phyloP scores from a whole-genome alignment of 2,888 invertebrate genomes.

The Drosophila histrio region DNA sequence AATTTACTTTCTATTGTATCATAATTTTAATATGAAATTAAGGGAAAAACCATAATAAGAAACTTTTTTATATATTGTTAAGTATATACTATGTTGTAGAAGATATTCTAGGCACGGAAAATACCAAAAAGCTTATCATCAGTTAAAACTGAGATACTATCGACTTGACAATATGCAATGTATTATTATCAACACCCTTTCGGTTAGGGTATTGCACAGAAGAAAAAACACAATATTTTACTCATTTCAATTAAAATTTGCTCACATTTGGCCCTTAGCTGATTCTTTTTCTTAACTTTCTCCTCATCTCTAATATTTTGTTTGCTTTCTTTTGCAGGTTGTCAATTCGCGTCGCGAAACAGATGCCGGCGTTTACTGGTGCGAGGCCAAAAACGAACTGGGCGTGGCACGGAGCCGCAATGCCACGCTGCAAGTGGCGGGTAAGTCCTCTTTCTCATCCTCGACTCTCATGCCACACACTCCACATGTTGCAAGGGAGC shows the following conservation, averaged over 20 bases:
- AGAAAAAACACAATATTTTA: slow-evolving; percentile 35
- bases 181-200: not conserved
- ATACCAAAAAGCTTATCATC: not conserved
- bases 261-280: slow-evolving; percentile 35
- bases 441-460: slow-evolving; percentile 85
- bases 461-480: slow-evolving; percentile 7
- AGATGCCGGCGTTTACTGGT: slow-evolving; percentile 92
- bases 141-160: not conserved
- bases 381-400: slow-evolving; percentile 92
- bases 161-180: no score
- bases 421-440: slow-evolving; percentile 93
- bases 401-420: slow-evolving; percentile 93
- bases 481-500: slow-evolving; percentile 21
- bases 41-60: no score
- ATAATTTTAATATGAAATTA: no score
- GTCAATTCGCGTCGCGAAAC: slow-evolving; percentile 91
- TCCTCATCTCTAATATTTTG: slow-evolving; percentile 26
- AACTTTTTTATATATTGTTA: no score
- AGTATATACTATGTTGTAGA: no score
- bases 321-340: slow-evolving; percentile 84
- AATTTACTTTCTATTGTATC: no score
- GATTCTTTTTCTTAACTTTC: slow-evolving; percentile 11
- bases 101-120: no score
- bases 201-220: slow-evolving; percentile 8
- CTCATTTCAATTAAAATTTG: slow-evolving; percentile 67